A percentile compares a stretch with the other conserved stretches of the same genome.
phyloP scores from a whole-genome alignment of 2,113 vertebrate species.

The Anoura caudifer region DNA sequence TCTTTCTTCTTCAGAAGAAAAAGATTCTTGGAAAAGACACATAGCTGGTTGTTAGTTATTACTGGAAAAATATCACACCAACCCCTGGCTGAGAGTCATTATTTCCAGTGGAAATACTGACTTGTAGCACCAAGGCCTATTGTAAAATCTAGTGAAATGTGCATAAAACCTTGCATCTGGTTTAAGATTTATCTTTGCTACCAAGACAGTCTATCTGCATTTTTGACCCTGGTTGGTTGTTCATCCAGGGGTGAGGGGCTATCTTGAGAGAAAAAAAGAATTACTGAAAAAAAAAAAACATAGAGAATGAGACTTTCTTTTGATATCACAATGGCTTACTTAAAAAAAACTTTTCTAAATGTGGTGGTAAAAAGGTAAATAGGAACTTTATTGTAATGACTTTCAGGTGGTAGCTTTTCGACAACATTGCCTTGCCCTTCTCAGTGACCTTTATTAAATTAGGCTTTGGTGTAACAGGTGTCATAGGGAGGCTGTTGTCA shows the following conservation, averaged over 20 bases:
- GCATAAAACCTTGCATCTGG: slow-evolving; percentile 67
- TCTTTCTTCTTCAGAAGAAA: slow-evolving; percentile 54
- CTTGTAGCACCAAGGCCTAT: slow-evolving; percentile 13
- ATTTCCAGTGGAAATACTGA: slow-evolving; percentile 74
- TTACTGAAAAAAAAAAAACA: not conserved
- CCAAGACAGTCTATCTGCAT: slow-evolving; percentile 53
- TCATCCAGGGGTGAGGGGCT: not conserved
- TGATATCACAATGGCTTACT: not conserved
- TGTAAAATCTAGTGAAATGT: slow-evolving; percentile 62
- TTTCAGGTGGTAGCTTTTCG: not conserved
- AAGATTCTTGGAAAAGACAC: slow-evolving; percentile 56
- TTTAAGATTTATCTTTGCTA: slow-evolving; percentile 71
- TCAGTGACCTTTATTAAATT: not conserved
- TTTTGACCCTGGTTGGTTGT: slow-evolving; percentile 32
- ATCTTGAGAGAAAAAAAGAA: not conserved
- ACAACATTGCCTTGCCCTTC: not conserved
- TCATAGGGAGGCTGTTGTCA: not conserved
- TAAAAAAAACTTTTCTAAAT: not conserved
- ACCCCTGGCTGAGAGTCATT: slow-evolving; percentile 54
- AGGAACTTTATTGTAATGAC: not conserved
- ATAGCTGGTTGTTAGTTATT: slow-evolving; percentile 50
- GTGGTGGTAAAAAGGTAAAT: not conserved
- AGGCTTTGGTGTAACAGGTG: not conserved
- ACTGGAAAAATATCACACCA: slow-evolving; percentile 64
- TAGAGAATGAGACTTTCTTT: not conserved